Base-by-base conservation (phyloP, 2,888 invertebrate genomes). In the Lysandra coridon region DNA sequence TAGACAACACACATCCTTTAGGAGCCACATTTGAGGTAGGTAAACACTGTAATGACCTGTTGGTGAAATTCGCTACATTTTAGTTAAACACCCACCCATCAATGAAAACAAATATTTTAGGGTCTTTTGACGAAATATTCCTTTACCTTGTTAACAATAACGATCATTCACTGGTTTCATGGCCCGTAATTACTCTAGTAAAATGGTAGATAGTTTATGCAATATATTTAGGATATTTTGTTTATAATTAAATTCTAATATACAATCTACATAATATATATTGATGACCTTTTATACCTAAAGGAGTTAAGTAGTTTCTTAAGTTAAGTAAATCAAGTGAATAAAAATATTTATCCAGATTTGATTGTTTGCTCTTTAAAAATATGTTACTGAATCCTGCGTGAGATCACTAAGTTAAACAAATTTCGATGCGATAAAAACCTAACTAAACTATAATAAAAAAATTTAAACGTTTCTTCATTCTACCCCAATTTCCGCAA, bases 81-180 rank as follows among this genome's bases (percentile, higher is more conserved):
- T 12, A 30, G 64, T 12, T 30, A 62, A 2, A 64, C 64, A 64
- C 14, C 14, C 12, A 69, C 37, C 33, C 17, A 33, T 37, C 23
- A 23, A 69, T 14, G 69, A 69, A 69, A 69, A 69, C 69, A 69
- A 69, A 69, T 33, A 69, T 69, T 69, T 69, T 14, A 37, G 5
- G 69, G 33, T 33, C 69, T 69, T 69, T 69, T 69, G 33, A 69
- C 6, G 69, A 17, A 69, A 69, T 69, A 69, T 69, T 17, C 37
- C 64, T 37, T 14, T 4, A 37, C 33, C 17, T 57, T 37, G 33
- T 69, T 17, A 12, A 17, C 14, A 33, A 69, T 5, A 69, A 64
- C 10, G 12, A 12, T 30, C 64, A 10, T 69, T 33, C 4, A 69
- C 33, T 57, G 17, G 57, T 17, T 17, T 57, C 12, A 57, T 57